phyloP scores from a whole-genome alignment of 1,140 invertebrate species.

The Homarus americanus region DNA sequence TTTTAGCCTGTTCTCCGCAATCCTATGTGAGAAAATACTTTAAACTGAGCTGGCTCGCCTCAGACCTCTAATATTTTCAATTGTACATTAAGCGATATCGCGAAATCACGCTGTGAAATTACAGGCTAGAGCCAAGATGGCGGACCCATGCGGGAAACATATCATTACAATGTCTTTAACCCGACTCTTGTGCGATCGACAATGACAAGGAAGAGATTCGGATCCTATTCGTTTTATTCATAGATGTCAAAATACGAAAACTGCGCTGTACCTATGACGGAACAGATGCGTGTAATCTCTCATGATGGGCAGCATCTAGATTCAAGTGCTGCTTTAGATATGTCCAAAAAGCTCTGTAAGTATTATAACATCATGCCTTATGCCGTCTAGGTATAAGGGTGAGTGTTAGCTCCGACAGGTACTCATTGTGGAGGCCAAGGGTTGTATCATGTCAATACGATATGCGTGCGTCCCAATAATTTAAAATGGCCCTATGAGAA shows the following conservation, averaged over 20 bases:
- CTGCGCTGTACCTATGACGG: background rate
- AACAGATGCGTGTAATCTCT: background rate
- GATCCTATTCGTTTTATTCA: constrained; percentile 33
- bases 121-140: constrained; percentile 24
- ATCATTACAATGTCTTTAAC: constrained; percentile 66
- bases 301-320: background rate
- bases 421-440: background rate
- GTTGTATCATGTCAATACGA: constrained; percentile 27
- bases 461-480: constrained; percentile 48
- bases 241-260: constrained; percentile 19
- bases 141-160: constrained; percentile 47
- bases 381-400: background rate
- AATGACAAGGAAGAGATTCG: constrained; percentile 51
- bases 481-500: constrained; percentile 45
- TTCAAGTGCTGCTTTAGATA: background rate
- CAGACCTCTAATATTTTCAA: constrained; percentile 56
- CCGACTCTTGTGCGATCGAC: constrained; percentile 55
- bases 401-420: background rate
- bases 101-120: constrained; percentile 52
- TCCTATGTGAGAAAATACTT: constrained; percentile 28
- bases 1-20: too few species aligned
- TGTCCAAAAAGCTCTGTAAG: background rate
- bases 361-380: background rate
- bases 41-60: constrained; percentile 28
- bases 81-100: constrained; percentile 56